phyloP scores from a whole-genome alignment of 1,140 invertebrate genomes.

The Drosophila repleta region DNA sequence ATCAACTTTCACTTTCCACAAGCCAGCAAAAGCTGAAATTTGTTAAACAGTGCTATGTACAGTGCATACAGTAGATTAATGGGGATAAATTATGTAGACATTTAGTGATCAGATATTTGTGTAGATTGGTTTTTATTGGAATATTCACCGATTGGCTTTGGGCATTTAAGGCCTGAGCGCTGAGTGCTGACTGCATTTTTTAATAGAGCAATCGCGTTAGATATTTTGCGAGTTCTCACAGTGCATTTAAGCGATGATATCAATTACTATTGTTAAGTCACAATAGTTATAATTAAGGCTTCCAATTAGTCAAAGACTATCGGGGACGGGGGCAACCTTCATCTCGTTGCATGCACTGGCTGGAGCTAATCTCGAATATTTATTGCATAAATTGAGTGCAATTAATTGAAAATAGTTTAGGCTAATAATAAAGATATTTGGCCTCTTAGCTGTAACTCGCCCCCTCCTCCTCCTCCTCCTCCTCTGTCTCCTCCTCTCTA shows the following conservation, averaged over 20 bases:
- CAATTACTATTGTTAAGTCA: slow-evolving; percentile 14
- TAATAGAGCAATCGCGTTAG: background rate
- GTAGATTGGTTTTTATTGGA: too few species aligned
- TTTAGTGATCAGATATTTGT: too few species aligned
- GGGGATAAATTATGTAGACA: too few species aligned
- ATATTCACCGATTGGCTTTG: background rate
- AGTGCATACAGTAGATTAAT: too few species aligned
- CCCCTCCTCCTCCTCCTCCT: background rate
- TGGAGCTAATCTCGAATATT: slow-evolving; percentile 34
- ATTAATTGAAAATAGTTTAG: slow-evolving; percentile 43
- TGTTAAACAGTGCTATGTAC: too few species aligned
- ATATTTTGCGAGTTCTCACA: slow-evolving; percentile 11
- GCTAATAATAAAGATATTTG: slow-evolving; percentile 38
- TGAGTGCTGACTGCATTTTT: background rate
- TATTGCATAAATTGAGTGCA: slow-evolving; percentile 40
- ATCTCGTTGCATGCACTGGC: slow-evolving; percentile 31
- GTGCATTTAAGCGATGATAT: slow-evolving; percentile 10
- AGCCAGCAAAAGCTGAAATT: too few species aligned
- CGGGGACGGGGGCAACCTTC: slow-evolving; percentile 23
- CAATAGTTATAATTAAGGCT: slow-evolving; percentile 2
- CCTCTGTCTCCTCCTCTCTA: too few species aligned
- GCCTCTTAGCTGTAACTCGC: background rate
- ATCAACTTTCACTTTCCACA: too few species aligned
- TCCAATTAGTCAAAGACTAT: slow-evolving; percentile 27
- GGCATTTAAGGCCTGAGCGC: background rate